Evolutionary conservation across 1,140 invertebrate species (phyloP).

Genomic region (Lasioglossum albipes): DNA sequence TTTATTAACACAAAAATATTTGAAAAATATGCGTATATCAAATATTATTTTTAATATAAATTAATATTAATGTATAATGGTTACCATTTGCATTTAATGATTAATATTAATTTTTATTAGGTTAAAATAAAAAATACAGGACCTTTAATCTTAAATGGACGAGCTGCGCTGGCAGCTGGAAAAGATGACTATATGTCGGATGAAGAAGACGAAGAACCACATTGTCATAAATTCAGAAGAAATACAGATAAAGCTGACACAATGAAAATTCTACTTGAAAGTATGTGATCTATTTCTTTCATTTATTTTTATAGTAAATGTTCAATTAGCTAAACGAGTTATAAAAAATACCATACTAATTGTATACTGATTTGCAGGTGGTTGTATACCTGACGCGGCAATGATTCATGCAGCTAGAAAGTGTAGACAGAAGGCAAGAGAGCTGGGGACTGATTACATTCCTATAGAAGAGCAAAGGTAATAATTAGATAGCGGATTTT

Average conservation of each 20-base stretch:
- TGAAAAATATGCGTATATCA: constrained; percentile 10
- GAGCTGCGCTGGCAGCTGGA: constrained; percentile 89
- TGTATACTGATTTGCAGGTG: constrained; percentile 79
- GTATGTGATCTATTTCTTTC: constrained; percentile 71
- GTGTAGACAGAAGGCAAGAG: constrained; percentile 91
- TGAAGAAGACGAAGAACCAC: constrained; percentile 81
- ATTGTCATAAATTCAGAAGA: constrained; percentile 82
- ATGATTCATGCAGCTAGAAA: constrained; percentile 97
- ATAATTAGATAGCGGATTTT: neutral
- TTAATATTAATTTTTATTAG: constrained; percentile 65
- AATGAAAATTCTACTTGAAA: constrained; percentile 87
- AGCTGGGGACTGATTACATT: constrained; percentile 88
- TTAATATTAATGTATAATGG: neutral
- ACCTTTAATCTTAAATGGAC: constrained; percentile 86
- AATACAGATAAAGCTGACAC: constrained; percentile 82
- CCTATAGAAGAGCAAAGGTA: constrained; percentile 85
- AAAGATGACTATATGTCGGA: constrained; percentile 87
- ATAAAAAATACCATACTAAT: constrained; percentile 7
- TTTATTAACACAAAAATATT: neutral
- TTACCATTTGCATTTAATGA: constrained; percentile 1
- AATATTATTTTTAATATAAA: constrained; percentile 29
- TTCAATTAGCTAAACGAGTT: neutral
- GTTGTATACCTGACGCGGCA: constrained; percentile 96
- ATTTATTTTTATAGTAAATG: neutral
- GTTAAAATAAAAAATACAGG: constrained; percentile 82